phyloP scores from a whole-genome alignment of 1,140 invertebrate genomes.

The Ridgeia piscesae region DNA sequence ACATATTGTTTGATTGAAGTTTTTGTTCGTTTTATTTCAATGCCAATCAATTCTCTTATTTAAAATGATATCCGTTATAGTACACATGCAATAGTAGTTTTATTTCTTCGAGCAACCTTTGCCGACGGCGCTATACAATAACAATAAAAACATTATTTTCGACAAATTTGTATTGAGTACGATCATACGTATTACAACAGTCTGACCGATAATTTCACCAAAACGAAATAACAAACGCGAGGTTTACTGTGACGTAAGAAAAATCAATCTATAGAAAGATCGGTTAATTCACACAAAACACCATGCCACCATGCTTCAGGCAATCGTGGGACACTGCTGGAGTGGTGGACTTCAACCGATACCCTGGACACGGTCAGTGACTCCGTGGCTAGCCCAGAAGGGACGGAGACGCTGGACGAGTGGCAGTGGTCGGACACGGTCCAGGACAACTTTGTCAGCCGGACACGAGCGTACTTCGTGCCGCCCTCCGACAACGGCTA shows the following conservation, averaged over 20 bases:
- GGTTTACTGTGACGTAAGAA: no score
- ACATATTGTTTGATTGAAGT: no score
- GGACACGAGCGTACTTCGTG: slow-evolving; percentile 8
- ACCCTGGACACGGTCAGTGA: neutral
- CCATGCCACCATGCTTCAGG: no score
- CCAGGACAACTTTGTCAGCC: neutral
- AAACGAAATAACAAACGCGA: no score
- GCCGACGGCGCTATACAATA: neutral
- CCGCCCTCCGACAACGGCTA: neutral
- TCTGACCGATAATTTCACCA: neutral
- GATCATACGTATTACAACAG: no score
- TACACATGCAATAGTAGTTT: neutral
- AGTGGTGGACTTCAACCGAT: slow-evolving; percentile 6
- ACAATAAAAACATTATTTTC: neutral
- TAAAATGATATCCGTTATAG: neutral
- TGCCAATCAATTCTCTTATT: neutral
- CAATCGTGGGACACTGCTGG: slow-evolving; percentile 6
- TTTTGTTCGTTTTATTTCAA: no score
- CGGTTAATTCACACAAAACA: neutral
- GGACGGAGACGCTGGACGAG: neutral
- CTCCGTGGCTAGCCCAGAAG: neutral
- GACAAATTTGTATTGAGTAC: no score
- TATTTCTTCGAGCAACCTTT: neutral
- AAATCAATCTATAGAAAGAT: no score
- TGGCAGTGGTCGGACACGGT: neutral